A percentile compares a stretch with the other conserved stretches of the same genome.
Evolutionary conservation across 1,140 invertebrate genomes (phyloP).

Genomic region (Mylabris phalerata): DNA sequence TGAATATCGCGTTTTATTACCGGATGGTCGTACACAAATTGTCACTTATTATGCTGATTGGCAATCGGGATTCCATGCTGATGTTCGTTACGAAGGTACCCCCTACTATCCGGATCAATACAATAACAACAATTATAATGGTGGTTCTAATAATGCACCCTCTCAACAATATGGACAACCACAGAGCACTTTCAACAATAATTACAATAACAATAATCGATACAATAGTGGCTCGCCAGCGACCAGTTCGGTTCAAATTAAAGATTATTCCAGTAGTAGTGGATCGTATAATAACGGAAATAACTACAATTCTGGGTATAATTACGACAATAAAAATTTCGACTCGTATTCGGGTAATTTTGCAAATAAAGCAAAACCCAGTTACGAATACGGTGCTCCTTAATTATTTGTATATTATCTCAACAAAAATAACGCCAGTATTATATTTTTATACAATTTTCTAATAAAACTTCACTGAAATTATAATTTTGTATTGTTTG

Average conservation of each 20-base stretch:
- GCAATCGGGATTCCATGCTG: slow-evolving; percentile 71
- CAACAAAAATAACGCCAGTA: too few relatives aligned
- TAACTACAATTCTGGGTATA: not conserved
- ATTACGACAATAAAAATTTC: slow-evolving; percentile 10
- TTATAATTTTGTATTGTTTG: too few relatives aligned
- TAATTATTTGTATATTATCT: not conserved
- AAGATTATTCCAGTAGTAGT: slow-evolving; percentile 1
- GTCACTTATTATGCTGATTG: slow-evolving; percentile 74
- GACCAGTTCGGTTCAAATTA: slow-evolving; percentile 3
- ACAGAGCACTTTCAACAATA: slow-evolving; percentile 10
- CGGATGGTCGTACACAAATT: slow-evolving; percentile 64
- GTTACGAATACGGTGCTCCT: slow-evolving; percentile 13
- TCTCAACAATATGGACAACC: slow-evolving; percentile 9
- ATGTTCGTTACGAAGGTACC: slow-evolving; percentile 68
- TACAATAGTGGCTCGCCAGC: slow-evolving; percentile 10
- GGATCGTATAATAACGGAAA: not conserved
- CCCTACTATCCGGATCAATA: slow-evolving; percentile 54
- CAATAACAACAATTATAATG: slow-evolving; percentile 21
- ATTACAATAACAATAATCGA: slow-evolving; percentile 19
- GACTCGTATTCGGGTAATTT: slow-evolving; percentile 8
- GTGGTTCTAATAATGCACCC: slow-evolving; percentile 16
- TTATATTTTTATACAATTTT: too few relatives aligned
- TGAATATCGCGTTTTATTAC: slow-evolving; percentile 66
- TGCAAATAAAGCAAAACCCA: slow-evolving; percentile 11
- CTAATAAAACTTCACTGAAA: too few relatives aligned